A percentile compares a stretch with the other conserved stretches of the same genome.
Conservation (phyloP, 2,113 vertebrate species). For the Callopanchax toddi region DNA sequence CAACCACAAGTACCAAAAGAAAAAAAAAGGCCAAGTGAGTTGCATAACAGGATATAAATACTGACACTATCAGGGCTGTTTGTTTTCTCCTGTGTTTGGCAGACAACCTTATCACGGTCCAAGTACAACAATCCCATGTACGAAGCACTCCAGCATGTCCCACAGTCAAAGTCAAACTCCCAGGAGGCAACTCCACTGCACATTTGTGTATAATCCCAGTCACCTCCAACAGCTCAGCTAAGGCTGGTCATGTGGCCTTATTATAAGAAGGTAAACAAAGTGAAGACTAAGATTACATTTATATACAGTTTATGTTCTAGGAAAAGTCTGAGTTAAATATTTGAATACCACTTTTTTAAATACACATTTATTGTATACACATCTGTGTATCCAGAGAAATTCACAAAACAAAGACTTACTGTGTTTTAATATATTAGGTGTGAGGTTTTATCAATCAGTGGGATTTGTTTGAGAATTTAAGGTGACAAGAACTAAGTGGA, state of each 20-base stretch:
- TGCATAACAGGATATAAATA: slow-evolving; percentile 78
- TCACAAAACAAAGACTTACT: too few species aligned
- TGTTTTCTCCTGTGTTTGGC: slow-evolving; percentile 58
- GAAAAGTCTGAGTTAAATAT: background rate
- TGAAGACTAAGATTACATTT: slow-evolving; percentile 6
- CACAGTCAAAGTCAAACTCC: slow-evolving; percentile 46
- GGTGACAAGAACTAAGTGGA: too few species aligned
- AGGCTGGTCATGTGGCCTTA: slow-evolving; percentile 5
- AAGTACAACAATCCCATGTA: slow-evolving; percentile 49
- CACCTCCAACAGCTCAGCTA: slow-evolving; percentile 38
- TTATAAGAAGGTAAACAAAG: slow-evolving; percentile 45
- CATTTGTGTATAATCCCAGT: slow-evolving; percentile 49
- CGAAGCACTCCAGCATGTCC: slow-evolving; percentile 40
- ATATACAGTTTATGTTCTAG: background rate
- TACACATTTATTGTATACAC: too few species aligned
- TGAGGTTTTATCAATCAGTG: too few species aligned
- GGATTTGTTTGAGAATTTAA: too few species aligned
- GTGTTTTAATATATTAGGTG: too few species aligned
- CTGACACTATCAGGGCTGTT: slow-evolving; percentile 68
- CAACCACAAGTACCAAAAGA: slow-evolving; percentile 26
- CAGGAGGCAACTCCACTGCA: slow-evolving; percentile 8
- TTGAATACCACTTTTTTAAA: too few species aligned
- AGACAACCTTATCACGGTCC: slow-evolving; percentile 53
- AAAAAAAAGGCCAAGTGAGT: slow-evolving; percentile 63
- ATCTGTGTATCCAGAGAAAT: too few species aligned